These are phyloP conservation scores for Stenodera caucasica DNA, from an alignment of 2,888 invertebrate genomes.

Conservation along the genomic window DNA sequence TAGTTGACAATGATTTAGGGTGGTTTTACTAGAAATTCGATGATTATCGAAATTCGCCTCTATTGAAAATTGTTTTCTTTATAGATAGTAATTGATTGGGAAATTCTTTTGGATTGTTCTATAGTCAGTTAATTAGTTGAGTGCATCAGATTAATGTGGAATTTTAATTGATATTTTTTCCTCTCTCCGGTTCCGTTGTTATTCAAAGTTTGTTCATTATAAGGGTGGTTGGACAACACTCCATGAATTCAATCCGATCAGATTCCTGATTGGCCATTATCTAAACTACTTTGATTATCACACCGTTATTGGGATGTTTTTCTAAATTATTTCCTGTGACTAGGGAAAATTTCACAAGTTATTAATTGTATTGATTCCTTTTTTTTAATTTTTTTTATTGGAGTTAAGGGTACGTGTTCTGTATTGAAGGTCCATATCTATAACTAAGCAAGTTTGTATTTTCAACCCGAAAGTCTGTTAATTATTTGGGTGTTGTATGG, in stretches of 20 bases:
- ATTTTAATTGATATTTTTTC: slow-evolving; percentile 45
- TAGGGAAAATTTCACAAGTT: too few species aligned
- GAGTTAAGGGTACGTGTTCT: too few species aligned
- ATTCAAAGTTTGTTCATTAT: slow-evolving; percentile 36
- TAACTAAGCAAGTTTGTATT: slow-evolving; percentile 1
- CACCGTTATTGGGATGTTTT: too few species aligned
- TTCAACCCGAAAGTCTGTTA: slow-evolving; percentile 22
- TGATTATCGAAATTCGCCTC: too few species aligned
- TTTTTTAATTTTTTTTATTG: too few species aligned
- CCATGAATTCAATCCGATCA: slow-evolving; percentile 12
- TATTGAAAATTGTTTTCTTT: background rate
- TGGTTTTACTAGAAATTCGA: too few species aligned
- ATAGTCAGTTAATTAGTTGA: slow-evolving; percentile 38
- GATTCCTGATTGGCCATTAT: slow-evolving; percentile 23
- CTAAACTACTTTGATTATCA: slow-evolving; percentile 24
- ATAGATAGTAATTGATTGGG: background rate
- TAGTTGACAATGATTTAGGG: too few species aligned
- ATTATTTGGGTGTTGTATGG: slow-evolving; percentile 37
- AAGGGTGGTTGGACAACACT: slow-evolving; percentile 25
- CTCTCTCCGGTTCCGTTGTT: slow-evolving; percentile 2
- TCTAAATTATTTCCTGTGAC: too few species aligned
- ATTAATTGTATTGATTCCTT: too few species aligned
- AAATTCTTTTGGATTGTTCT: background rate
- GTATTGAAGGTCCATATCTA: background rate
- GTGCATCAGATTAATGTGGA: slow-evolving; percentile 44